Evolutionary conservation across 2,113 vertebrate genomes (phyloP).

Genomic region (Phaethon lepturus): DNA sequence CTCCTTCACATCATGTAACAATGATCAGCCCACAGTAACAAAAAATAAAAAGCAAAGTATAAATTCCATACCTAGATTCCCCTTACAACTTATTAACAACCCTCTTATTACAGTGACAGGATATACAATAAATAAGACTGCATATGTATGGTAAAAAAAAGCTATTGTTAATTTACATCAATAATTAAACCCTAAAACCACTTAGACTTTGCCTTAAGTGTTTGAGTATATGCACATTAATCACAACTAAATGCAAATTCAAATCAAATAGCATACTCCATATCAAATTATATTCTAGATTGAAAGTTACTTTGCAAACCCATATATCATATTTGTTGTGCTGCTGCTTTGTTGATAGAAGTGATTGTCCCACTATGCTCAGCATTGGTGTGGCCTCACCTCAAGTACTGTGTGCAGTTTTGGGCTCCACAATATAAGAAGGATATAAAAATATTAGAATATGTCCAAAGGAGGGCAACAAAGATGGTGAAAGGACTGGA

Average conservation of each 20-base stretch:
- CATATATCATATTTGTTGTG: not conserved
- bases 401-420: no score
- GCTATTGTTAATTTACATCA: not conserved
- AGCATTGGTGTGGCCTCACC: no score
- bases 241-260: not conserved
- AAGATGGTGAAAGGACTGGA: no score
- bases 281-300: not conserved
- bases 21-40: not conserved
- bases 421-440: no score
- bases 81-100: not conserved
- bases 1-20: not conserved
- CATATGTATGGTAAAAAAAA: not conserved
- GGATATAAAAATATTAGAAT: no score
- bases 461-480: no score
- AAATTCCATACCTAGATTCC: not conserved
- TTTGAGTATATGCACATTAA: not conserved
- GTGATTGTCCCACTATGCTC: not conserved
- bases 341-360: not conserved
- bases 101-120: not conserved
- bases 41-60: not conserved
- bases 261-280: not conserved
- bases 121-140: not conserved
- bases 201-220: not conserved
- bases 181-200: not conserved
- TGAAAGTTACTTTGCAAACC: not conserved